Conservation (phyloP, 2,113 vertebrate species). For the Hucho hucho region DNA sequence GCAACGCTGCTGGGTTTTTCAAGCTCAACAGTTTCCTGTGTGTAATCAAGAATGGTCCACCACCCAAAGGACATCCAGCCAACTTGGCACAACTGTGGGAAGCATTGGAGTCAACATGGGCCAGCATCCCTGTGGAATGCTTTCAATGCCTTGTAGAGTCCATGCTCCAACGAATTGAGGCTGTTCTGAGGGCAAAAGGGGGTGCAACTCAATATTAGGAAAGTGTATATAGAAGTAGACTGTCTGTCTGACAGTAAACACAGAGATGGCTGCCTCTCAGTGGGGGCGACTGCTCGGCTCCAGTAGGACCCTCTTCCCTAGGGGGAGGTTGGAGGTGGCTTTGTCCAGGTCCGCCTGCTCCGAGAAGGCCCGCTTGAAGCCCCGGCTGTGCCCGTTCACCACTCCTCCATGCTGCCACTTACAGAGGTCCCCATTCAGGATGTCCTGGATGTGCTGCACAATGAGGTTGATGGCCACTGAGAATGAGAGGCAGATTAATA, state of each 20-base stretch:
- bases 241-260: background rate
- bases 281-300: slow-evolving; percentile 95
- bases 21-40: too few species aligned
- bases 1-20: too few species aligned
- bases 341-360: slow-evolving; percentile 73
- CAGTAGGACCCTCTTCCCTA: slow-evolving; percentile 82
- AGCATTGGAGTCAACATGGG: too few species aligned
- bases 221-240: too few species aligned
- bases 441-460: slow-evolving; percentile 98
- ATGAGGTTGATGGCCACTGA: slow-evolving; percentile 98
- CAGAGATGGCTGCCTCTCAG: slow-evolving; percentile 61
- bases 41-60: too few species aligned
- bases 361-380: slow-evolving; percentile 78
- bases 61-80: too few species aligned
- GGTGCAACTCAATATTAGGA: too few species aligned
- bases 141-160: too few species aligned
- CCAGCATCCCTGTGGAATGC: too few species aligned
- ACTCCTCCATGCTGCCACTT: slow-evolving; percentile 87
- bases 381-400: slow-evolving; percentile 72
- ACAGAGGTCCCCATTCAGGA: slow-evolving; percentile 90
- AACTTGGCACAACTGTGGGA: too few species aligned
- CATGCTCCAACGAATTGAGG: too few species aligned
- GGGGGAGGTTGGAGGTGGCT: slow-evolving; percentile 39
- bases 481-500: background rate
- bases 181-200: too few species aligned